Conservation (phyloP, 1,140 invertebrate species). For the Nephotettix cincticeps region DNA sequence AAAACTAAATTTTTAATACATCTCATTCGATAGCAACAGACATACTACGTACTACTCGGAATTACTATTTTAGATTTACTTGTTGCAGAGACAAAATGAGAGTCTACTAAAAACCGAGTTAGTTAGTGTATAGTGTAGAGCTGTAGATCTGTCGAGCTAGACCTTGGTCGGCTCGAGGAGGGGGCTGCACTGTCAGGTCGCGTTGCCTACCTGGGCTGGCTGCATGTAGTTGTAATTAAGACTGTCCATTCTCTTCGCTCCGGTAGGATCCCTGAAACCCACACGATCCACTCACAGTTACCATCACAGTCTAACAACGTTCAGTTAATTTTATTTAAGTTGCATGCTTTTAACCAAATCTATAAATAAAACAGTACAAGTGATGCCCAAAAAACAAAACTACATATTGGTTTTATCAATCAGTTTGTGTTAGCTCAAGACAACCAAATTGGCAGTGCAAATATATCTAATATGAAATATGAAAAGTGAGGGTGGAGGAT, state of each 20-base stretch:
- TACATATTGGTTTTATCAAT: too few relatives aligned
- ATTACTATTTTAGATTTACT: conserved; percentile 6
- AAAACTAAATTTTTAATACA: conserved; percentile 27
- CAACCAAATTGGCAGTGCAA: background rate
- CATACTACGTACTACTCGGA: background rate
- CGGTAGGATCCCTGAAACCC: conserved; percentile 61
- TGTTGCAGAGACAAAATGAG: conserved; percentile 13
- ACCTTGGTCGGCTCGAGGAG: conserved; percentile 10
- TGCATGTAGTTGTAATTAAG: conserved; percentile 52
- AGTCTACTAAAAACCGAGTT: conserved; percentile 15
- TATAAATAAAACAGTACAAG: too few relatives aligned
- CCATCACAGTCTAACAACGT: too few relatives aligned
- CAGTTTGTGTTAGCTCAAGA: background rate
- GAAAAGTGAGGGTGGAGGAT: background rate
- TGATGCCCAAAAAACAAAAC: too few relatives aligned
- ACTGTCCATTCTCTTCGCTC: conserved; percentile 69
- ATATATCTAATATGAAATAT: background rate
- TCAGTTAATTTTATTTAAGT: too few relatives aligned
- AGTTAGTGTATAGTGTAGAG: background rate
- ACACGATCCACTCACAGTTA: too few relatives aligned
- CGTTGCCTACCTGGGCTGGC: conserved; percentile 28
- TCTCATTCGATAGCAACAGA: conserved; percentile 14
- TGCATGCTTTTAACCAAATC: too few relatives aligned
- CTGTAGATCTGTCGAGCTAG: background rate
- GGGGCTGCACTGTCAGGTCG: conserved; percentile 33